These are phyloP conservation scores for Sphenodon punctatus DNA, from an alignment of 2,797 vertebrate species.

Conservation along the genomic window DNA sequence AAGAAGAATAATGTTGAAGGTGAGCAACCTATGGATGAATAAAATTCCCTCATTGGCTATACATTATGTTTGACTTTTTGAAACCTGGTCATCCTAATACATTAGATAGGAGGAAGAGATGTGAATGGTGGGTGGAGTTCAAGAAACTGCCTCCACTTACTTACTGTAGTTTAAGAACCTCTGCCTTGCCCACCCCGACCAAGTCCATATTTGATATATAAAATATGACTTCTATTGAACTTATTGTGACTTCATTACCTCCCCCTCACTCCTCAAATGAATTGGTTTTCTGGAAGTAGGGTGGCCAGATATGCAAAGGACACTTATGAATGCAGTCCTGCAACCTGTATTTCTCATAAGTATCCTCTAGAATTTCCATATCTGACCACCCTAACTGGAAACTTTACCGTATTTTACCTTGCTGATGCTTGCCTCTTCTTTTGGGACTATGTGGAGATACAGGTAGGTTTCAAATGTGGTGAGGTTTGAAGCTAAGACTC, in stretches of 20 bases:
- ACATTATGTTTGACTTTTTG: conserved; percentile 33
- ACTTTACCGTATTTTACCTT: conserved; percentile 20
- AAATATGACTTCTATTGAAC: no score
- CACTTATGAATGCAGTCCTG: no score
- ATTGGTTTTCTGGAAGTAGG: no score
- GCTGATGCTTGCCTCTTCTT: conserved; percentile 1
- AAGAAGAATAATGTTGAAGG: neutral
- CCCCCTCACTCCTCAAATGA: no score
- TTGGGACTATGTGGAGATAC: neutral
- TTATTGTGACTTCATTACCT: no score
- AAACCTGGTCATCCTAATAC: neutral
- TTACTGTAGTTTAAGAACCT: neutral
- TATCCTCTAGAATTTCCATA: no score
- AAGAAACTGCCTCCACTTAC: neutral
- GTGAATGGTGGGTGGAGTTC: no score
- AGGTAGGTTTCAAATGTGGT: neutral
- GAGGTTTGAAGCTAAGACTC: neutral
- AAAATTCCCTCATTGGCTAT: conserved; percentile 2
- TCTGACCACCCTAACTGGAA: no score
- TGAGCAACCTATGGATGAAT: neutral
- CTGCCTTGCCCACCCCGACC: neutral
- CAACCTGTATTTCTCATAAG: no score
- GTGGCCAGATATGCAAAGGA: no score
- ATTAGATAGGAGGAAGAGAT: neutral
- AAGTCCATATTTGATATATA: neutral